A percentile compares a stretch with the other conserved stretches of the same genome.
Evolutionary conservation across 92 coral and sea anemone species (phyloP).

Genomic region (Umimayanthus chanpuru): DNA sequence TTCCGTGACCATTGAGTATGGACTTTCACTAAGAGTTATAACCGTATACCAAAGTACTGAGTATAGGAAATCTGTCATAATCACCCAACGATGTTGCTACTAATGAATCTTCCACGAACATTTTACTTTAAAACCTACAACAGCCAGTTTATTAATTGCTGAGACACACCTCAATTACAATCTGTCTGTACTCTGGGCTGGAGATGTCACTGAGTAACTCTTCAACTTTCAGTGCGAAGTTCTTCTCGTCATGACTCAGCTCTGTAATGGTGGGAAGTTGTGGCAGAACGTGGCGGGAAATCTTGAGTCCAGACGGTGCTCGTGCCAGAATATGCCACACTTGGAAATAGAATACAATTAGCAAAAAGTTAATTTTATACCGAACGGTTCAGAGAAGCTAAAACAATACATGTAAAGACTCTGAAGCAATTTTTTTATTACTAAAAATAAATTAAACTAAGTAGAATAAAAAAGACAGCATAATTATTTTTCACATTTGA

Average conservation of each 20-base stretch:
- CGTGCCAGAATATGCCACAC: conserved; percentile 87
- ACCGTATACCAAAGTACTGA: too few species aligned
- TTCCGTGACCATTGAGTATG: too few species aligned
- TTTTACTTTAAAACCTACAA: too few species aligned
- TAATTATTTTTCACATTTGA: too few species aligned
- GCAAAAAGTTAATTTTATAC: too few species aligned
- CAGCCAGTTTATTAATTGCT: not conserved
- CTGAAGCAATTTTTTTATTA: too few species aligned
- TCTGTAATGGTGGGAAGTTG: conserved; percentile 91
- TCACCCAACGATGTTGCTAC: not conserved
- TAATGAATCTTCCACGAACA: not conserved
- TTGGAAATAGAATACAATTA: not conserved
- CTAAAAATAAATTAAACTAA: too few species aligned
- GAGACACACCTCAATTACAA: conserved; percentile 81
- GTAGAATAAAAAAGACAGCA: too few species aligned
- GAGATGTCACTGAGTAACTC: conserved; percentile 87
- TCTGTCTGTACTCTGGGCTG: conserved; percentile 92
- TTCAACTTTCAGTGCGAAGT: conserved; percentile 92
- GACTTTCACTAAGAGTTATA: too few species aligned
- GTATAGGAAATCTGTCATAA: not conserved
- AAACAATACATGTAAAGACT: too few species aligned
- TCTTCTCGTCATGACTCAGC: conserved; percentile 90
- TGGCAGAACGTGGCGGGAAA: conserved; percentile 71
- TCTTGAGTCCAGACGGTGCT: conserved; percentile 82
- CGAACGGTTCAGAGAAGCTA: too few species aligned